Evolutionary conservation across 1,140 invertebrate genomes (phyloP).

Genomic region (Cherax quadricarinatus): DNA sequence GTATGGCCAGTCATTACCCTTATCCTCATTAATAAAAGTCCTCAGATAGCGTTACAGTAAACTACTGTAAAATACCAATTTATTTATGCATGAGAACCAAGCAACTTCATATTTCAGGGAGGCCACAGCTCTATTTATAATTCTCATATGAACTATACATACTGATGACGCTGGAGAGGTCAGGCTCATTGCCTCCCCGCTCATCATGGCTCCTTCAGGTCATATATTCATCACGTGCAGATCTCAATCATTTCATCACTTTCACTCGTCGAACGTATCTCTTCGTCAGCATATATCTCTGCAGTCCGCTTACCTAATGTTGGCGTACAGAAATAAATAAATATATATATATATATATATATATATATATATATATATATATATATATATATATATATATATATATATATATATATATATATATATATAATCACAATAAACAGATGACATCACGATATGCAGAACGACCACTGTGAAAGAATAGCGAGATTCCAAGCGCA

Average conservation of each 20-base stretch:
- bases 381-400: too few relatives aligned
- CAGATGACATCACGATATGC: too few relatives aligned
- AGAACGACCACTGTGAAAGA: too few relatives aligned
- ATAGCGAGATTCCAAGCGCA: too few relatives aligned
- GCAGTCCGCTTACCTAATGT: not conserved
- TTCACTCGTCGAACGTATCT: constrained; percentile 23
- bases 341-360: too few relatives aligned
- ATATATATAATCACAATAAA: too few relatives aligned
- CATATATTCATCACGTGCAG: constrained; percentile 14
- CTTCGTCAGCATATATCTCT: constrained; percentile 28
- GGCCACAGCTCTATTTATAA: constrained; percentile 14
- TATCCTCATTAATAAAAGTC: constrained; percentile 31
- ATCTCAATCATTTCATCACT: constrained; percentile 29
- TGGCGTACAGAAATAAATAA: too few relatives aligned
- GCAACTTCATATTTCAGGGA: constrained; percentile 33
- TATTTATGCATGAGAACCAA: not conserved
- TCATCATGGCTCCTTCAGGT: not conserved
- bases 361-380: too few relatives aligned
- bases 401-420: too few relatives aligned
- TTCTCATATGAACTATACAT: constrained; percentile 17
- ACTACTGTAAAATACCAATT: constrained; percentile 7
- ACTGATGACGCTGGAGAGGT: constrained; percentile 14
- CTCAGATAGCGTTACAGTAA: constrained; percentile 7
- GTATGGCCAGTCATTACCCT: not conserved
- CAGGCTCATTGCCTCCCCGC: not conserved